Conservation (phyloP, 2,113 vertebrate genomes). For the Rhinogobius similis region DNA sequence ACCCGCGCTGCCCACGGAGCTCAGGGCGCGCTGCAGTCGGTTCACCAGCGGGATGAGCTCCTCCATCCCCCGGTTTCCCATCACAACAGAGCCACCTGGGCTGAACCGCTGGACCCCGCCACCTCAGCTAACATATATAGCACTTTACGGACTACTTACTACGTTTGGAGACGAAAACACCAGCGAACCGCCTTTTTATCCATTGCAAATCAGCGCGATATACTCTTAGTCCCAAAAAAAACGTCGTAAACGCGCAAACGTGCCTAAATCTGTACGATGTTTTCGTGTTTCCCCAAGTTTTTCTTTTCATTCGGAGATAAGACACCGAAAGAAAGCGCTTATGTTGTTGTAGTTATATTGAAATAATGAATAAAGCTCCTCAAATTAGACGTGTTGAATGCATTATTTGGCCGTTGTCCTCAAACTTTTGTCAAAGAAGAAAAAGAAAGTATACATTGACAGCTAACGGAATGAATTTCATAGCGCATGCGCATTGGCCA, state of each 20-base stretch:
- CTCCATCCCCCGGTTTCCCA: slow-evolving; percentile 89
- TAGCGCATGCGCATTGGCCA: slow-evolving; percentile 64
- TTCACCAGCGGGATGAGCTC: slow-evolving; percentile 93
- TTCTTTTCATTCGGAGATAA: slow-evolving; percentile 1
- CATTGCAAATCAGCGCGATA: not conserved
- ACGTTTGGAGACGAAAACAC: not conserved
- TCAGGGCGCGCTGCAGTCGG: slow-evolving; percentile 88
- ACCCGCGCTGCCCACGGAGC: slow-evolving; percentile 82
- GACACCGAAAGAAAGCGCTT: slow-evolving; percentile 4
- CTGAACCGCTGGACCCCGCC: not conserved
- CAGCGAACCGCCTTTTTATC: not conserved
- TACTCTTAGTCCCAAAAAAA: not conserved
- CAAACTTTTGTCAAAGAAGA: not conserved
- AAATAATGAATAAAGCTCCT: not conserved
- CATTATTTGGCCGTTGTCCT: not conserved
- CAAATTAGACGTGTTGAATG: not conserved
- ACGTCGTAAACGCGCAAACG: not conserved
- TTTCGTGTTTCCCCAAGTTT: slow-evolving; percentile 6
- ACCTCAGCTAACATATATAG: slow-evolving; percentile 17
- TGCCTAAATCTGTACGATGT: not conserved
- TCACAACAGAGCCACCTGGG: slow-evolving; percentile 56
- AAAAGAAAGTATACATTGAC: slow-evolving; percentile 62
- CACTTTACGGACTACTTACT: not conserved
- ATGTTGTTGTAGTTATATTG: not conserved
- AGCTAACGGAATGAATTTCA: slow-evolving; percentile 56